A percentile compares a stretch with the other conserved stretches of the same genome.
These are phyloP conservation scores for Phalacrocorax carbo DNA, from an alignment of 2,113 vertebrate genomes.

Conservation along the genomic window DNA sequence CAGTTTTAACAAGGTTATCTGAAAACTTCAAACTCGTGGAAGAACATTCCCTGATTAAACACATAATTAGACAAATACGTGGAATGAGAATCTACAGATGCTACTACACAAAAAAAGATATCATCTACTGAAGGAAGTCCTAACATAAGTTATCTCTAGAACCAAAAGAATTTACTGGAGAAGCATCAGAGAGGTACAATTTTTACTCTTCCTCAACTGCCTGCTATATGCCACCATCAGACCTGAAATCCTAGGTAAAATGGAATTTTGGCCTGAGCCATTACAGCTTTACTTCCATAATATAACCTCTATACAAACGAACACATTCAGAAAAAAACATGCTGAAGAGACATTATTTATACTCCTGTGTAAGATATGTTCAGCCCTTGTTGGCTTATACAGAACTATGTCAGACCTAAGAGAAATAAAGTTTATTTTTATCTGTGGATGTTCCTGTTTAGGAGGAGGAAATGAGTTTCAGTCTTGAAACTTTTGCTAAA, in stretches of 20 bases:
- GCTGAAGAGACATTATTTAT: background rate
- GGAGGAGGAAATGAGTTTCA: background rate
- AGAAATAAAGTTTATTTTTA: background rate
- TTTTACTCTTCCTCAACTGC: background rate
- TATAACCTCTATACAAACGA: background rate
- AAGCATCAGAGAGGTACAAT: background rate
- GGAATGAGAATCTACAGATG: background rate
- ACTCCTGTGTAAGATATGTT: background rate
- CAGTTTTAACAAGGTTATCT: background rate
- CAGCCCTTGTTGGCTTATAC: background rate
- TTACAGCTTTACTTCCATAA: background rate
- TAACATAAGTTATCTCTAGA: background rate
- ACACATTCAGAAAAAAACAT: background rate
- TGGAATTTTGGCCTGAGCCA: background rate
- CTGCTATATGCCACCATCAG: background rate
- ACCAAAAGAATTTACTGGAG: background rate
- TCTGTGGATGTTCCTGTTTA: background rate
- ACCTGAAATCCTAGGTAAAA: background rate
- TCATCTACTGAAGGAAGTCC: background rate
- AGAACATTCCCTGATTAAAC: background rate
- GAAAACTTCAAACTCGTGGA: background rate
- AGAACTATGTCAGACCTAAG: background rate
- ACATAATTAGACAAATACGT: background rate
- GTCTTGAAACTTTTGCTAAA: background rate
- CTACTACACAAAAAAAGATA: background rate